Evolutionary conservation across 2,888 invertebrate genomes (phyloP).

Genomic region (Oscheius sp.): DNA sequence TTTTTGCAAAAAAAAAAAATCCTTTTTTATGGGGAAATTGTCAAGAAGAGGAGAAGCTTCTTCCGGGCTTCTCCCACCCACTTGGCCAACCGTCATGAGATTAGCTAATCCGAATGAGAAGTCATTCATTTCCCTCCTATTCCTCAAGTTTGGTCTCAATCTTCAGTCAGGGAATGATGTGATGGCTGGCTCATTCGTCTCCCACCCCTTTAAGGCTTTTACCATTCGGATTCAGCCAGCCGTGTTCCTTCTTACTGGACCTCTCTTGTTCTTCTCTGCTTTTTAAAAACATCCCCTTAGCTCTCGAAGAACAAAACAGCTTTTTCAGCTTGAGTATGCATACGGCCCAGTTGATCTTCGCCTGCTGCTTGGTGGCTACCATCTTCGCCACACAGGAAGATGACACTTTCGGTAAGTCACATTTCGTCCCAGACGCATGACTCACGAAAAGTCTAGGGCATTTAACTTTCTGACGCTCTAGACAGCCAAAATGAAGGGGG

Average conservation of each 20-base stretch:
- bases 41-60: too few relatives aligned
- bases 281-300: background rate
- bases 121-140: background rate
- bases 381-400: constrained; percentile 14
- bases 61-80: constrained; percentile 1
- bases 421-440: background rate
- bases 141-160: too few relatives aligned
- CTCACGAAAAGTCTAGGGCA: too few relatives aligned
- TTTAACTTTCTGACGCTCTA: background rate
- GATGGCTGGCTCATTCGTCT: too few relatives aligned
- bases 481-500: background rate
- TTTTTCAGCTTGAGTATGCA: constrained; percentile 29
- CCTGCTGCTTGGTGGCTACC: constrained; percentile 11
- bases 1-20: too few relatives aligned
- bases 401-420: constrained; percentile 22
- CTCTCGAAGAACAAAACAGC: background rate
- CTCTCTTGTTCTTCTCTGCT: constrained; percentile 4
- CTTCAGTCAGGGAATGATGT: too few relatives aligned
- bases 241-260: background rate
- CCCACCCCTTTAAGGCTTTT: background rate
- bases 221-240: constrained; percentile 4
- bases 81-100: background rate
- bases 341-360: constrained; percentile 18
- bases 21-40: too few relatives aligned
- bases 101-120: constrained; percentile 14